These are phyloP conservation scores for Ceraclea dissimilis DNA, from an alignment of 2,888 invertebrate species.

Conservation along the genomic window DNA sequence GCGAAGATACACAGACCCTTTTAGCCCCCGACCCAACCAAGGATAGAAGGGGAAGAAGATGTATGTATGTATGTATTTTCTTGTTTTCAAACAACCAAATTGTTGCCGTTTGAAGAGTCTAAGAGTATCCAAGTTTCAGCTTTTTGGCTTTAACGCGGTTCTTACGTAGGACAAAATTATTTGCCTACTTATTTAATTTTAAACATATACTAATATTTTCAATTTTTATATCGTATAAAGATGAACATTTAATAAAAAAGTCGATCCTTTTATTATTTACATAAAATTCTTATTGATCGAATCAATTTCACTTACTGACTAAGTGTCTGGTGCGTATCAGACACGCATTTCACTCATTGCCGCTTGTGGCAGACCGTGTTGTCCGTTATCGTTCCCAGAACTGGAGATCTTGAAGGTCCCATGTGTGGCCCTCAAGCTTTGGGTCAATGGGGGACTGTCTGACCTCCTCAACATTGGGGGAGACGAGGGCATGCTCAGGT, in stretches of 20 bases:
- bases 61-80: too few relatives aligned
- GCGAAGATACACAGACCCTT: too few relatives aligned
- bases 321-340: slow-evolving; percentile 50
- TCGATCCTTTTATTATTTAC: not conserved
- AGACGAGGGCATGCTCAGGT: slow-evolving; percentile 49
- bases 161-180: too few relatives aligned
- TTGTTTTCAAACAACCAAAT: too few relatives aligned
- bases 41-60: too few relatives aligned
- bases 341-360: slow-evolving; percentile 87
- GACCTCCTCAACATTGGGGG: slow-evolving; percentile 47
- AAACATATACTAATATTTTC: too few relatives aligned
- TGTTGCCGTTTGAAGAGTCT: too few relatives aligned
- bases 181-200: too few relatives aligned
- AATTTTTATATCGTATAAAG: not conserved
- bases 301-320: not conserved
- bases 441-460: slow-evolving; percentile 44
- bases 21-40: too few relatives aligned
- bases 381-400: slow-evolving; percentile 39
- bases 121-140: too few relatives aligned
- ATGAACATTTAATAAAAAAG: too few relatives aligned
- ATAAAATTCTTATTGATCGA: not conserved
- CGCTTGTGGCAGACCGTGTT: slow-evolving; percentile 65
- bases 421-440: slow-evolving; percentile 34
- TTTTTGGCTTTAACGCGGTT: too few relatives aligned
- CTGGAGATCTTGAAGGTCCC: slow-evolving; percentile 41